Evolutionary conservation across 2,797 vertebrate genomes (phyloP), one percentile per base, ranked within the genome.

Genomic region (Hydrophis major): DNA sequence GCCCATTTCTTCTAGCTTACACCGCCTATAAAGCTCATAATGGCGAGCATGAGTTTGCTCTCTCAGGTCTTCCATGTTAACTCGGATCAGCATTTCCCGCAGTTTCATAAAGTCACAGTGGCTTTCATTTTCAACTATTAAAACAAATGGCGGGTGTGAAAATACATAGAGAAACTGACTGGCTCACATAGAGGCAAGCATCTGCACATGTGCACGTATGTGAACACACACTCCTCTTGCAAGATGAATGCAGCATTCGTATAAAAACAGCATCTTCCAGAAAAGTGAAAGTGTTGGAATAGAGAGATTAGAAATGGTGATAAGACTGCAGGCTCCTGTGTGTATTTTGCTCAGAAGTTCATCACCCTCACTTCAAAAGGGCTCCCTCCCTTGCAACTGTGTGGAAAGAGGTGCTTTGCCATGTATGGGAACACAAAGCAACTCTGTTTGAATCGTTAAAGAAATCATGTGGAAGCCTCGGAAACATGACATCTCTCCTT

Each of bases 91-190:
- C 99, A 99, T 99, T 94, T 99, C 99, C 91, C 99, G 69, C 88
- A 99, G 98, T 91, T 99, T 99, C 89, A 99, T 99, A 0, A 99
- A 99, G 97, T 99, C 99, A 74, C 99, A 99, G 97, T 99, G 99
- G 89, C 98, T 99, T 97, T 99, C 99, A 0, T 99, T 99, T 97
- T 99, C 99, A 60, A 99, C 99, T 99, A 92, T 0, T 0, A 87
- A 93, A 89, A 55, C 6, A 74, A 87, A 92, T 56, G 50, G 16
- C 2, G 90, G 94, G 69, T 86, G 1, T 27, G 4, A 59, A 93
- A 93, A n/a, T 22, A 25, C 55, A 87, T 4, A 16, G 50, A 20
- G 32, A 74, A 74, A 74, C 57, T 22, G 32, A 47, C 56, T 42
- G 61, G 8, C 28, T 92, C 61, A 83, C 37, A 12, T 4, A 42